phyloP scores from a whole-genome alignment of 2,888 invertebrate species.

The Iselma pallidipennis region DNA sequence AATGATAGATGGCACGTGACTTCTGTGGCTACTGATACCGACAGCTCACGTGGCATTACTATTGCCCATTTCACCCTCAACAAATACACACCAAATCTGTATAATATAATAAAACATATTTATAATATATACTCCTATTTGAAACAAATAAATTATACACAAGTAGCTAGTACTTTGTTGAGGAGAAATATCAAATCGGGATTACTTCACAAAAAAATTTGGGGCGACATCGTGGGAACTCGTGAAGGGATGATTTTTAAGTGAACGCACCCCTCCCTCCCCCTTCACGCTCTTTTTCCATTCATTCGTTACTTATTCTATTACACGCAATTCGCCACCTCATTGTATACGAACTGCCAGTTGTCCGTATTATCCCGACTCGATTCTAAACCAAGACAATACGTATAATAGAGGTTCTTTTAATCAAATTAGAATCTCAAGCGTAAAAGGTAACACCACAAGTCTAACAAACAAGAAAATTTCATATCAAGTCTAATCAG shows the following conservation, averaged over 20 bases:
- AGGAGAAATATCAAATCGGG: slow-evolving; percentile 10
- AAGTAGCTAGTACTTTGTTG: too few relatives aligned
- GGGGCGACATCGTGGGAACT: slow-evolving; percentile 45
- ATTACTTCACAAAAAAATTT: slow-evolving; percentile 20
- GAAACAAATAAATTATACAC: slow-evolving; percentile 6
- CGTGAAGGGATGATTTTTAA: slow-evolving; percentile 30
- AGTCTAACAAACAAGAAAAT: too few relatives aligned
- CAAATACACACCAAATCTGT: background rate
- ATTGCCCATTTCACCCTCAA: slow-evolving; percentile 11
- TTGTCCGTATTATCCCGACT: background rate
- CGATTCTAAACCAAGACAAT: background rate
- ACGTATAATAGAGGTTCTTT: slow-evolving; percentile 13
- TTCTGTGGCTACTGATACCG: slow-evolving; percentile 54
- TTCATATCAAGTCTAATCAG: too few relatives aligned
- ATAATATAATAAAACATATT: background rate
- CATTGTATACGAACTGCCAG: slow-evolving; percentile 31
- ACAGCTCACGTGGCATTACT: slow-evolving; percentile 51
- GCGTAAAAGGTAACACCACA: background rate
- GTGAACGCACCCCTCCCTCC: slow-evolving; percentile 30
- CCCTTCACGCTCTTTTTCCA: background rate
- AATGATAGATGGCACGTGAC: slow-evolving; percentile 52
- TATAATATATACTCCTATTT: slow-evolving; percentile 4
- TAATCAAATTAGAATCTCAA: slow-evolving; percentile 17
- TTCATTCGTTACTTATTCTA: slow-evolving; percentile 2
- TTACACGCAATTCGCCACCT: slow-evolving; percentile 39